Evolutionary conservation across 2,888 invertebrate genomes (phyloP), one percentile per base, ranked within the genome.

Genomic region (Aphrophora alni): DNA sequence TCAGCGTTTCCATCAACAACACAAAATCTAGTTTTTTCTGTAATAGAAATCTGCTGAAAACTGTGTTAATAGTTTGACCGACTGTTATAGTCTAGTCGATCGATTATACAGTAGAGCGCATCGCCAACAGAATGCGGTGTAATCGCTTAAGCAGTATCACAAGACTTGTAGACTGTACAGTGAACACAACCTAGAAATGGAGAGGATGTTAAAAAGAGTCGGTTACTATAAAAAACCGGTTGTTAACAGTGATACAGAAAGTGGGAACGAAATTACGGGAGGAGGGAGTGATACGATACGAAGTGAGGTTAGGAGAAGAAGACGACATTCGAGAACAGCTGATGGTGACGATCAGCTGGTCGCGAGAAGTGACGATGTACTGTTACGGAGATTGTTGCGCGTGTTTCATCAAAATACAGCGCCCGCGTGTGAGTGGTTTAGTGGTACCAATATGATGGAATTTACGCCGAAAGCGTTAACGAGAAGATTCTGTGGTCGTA

Each of bases 401-500:
- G 81, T 83, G 70, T 81, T 83, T 51, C 78, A 59, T 21, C 59
- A 59, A 68, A 80, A 71, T 72, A 78, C 81, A 79, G 51, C 71
- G 79, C 74, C 80, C 78, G 72, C 75, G 80, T 70, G 51, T 75
- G 83, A 59, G 78, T 82, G 72, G 83, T 83, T 51, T 72, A 82
- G 81, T 81, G 83, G 81, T 82, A 83, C 83, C 82, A 83, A 80
- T 79, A 81, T 83, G 80, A 85, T 86, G 85, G 86, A 86, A 77
- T 85, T 86, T 86, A 89, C 89, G 85, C 91, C 91, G 68, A 92
- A 94, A 80, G 91, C 95, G 73, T 91, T 95, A 85, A 91, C 91
- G 59, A 92, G 94, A 80, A 91, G 95, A 72, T 91, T 95, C 86
- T 95, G 95, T 88, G 91, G 93, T 80, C 90, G 93, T 80, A 33